Evolutionary conservation across 2,888 invertebrate species (phyloP).

Genomic region (Crocallis elinguaria): DNA sequence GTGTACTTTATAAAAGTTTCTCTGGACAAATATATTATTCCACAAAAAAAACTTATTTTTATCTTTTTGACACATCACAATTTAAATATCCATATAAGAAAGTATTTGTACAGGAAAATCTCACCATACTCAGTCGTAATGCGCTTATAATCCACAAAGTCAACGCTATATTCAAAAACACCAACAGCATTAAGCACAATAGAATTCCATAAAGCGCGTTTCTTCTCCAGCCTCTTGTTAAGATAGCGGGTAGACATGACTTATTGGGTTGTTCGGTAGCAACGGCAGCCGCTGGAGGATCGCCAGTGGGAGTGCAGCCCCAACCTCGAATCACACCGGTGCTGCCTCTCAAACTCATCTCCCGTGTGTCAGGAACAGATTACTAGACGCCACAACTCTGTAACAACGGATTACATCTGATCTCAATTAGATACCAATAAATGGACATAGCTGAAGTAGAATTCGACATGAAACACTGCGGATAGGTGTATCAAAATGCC

Average conservation of each 20-base stretch:
- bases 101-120: slow-evolving; percentile 46
- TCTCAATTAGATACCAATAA: slow-evolving; percentile 48
- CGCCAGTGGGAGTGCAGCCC: slow-evolving; percentile 76
- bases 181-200: slow-evolving; percentile 92
- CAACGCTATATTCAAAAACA: slow-evolving; percentile 96
- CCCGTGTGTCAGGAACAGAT: slow-evolving; percentile 6
- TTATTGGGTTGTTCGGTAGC: slow-evolving; percentile 39
- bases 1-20: no score
- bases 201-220: slow-evolving; percentile 95
- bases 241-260: slow-evolving; percentile 56
- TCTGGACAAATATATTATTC: no score
- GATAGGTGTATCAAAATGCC: not conserved
- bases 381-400: slow-evolving; percentile 45
- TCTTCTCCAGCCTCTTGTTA: slow-evolving; percentile 93
- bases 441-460: slow-evolving; percentile 9
- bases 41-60: not conserved
- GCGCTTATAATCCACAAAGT: slow-evolving; percentile 98
- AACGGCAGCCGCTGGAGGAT: slow-evolving; percentile 57
- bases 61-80: not conserved
- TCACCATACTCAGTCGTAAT: slow-evolving; percentile 96
- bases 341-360: slow-evolving; percentile 60
- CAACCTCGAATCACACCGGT: slow-evolving; percentile 67
- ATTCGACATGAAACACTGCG: not conserved
- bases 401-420: slow-evolving; percentile 55
- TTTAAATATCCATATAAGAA: not conserved